phyloP scores from a whole-genome alignment of 2,888 invertebrate species.

The Tuberolachnus salignus region DNA sequence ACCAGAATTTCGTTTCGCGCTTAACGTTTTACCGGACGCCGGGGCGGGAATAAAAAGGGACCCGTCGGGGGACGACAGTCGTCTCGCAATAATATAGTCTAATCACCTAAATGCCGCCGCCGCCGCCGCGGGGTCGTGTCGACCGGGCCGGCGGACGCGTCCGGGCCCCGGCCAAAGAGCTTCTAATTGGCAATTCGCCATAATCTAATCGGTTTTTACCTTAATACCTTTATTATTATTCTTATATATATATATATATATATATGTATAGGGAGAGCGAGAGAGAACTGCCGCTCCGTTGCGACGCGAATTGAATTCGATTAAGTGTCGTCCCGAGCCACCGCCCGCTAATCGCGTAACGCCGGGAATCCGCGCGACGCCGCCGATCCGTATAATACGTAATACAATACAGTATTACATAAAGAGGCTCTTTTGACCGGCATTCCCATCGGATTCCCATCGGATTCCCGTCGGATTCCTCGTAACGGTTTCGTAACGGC shows the following conservation, averaged over 20 bases:
- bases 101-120: too few relatives aligned
- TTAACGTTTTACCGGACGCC: too few relatives aligned
- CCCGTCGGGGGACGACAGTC: too few relatives aligned
- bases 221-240: background rate
- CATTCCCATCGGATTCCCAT: constrained; percentile 2
- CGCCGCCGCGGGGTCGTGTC: background rate
- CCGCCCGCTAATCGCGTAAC: too few relatives aligned
- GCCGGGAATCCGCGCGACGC: too few relatives aligned
- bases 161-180: background rate
- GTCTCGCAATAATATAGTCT: too few relatives aligned
- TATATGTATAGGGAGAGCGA: too few relatives aligned
- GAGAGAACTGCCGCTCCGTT: background rate
- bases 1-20: too few relatives aligned
- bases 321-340: background rate
- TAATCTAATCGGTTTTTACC: constrained; percentile 39
- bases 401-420: too few relatives aligned
- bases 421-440: too few relatives aligned
- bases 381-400: too few relatives aligned
- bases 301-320: constrained; percentile 41
- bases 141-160: background rate
- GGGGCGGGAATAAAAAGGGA: background rate
- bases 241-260: background rate
- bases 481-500: background rate
- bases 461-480: background rate
- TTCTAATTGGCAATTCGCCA: constrained; percentile 40